These are phyloP conservation scores for Rhodophaea formosa DNA, from an alignment of 2,888 invertebrate genomes.

Conservation along the genomic window DNA sequence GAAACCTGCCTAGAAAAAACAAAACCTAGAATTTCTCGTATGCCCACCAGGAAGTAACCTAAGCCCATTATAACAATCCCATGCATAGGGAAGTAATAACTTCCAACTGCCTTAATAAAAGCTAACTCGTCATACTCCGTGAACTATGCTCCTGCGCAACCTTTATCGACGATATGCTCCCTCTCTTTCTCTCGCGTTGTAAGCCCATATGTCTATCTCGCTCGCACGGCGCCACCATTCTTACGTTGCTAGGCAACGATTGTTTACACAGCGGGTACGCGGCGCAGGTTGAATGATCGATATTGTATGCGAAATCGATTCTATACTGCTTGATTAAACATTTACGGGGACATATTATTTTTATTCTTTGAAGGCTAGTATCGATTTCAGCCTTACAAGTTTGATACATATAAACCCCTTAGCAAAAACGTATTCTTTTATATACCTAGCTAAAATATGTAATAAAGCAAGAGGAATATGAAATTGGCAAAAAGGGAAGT, in stretches of 20 bases:
- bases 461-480: no score
- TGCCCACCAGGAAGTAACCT: conserved; percentile 5
- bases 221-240: conserved; percentile 28
- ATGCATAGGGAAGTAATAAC: conserved; percentile 57
- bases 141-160: conserved; percentile 49
- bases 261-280: conserved; percentile 38
- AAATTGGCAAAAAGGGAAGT: no score
- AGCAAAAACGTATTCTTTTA: no score
- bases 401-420: neutral
- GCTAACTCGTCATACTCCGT: conserved; percentile 46
- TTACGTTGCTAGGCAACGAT: conserved; percentile 46
- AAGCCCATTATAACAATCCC: conserved; percentile 27
- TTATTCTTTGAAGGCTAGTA: neutral
- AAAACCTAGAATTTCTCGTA: neutral
- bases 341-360: neutral
- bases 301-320: conserved; percentile 36
- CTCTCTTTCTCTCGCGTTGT: conserved; percentile 13
- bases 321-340: conserved; percentile 24
- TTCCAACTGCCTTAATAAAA: conserved; percentile 62
- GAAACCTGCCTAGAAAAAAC: neutral
- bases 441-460: no score
- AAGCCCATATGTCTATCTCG: conserved; percentile 26
- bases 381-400: neutral
- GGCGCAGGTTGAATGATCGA: conserved; percentile 43
- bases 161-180: conserved; percentile 65